Base-by-base conservation (phyloP, 2,797 vertebrate genomes). In the Falco novaeseelandiae region DNA sequence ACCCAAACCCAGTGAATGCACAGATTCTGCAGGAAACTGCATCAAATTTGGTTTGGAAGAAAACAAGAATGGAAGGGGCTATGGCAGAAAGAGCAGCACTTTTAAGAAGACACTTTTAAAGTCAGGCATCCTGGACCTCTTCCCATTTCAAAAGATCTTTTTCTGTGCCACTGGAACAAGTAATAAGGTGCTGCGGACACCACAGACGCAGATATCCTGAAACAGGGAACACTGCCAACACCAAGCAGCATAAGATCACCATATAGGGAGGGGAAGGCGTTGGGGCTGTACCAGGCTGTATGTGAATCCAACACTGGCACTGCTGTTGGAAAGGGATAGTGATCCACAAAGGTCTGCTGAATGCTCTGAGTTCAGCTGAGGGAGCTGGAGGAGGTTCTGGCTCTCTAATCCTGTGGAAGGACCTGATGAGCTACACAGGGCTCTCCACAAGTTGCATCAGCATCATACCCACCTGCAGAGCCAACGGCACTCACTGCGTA, bases 231-330 rank as follows among this genome's bases (percentile, higher is more conserved):
- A 1, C 22, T 66, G 29, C 14, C 0, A 1, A 32, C 34, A 54
- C 7, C 32, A 49, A 51, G 34, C 6, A 61, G 9, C 2, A 3
- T 23, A 58, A 85, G 19, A 57, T 38, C 29, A 51, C 3, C 15
- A 14, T 12, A 4, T 1, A 4, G 6, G 67, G 7, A 4, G 6
- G 67, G 7, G 44, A 84, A 36, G 26, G 4, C 0, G 0, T 2
- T 62, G 34, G 87, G 71, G 19, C 23, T 63, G 48, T 32, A 34
- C 21, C 8, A 14, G n/a, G 23, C 15, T 87, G 23, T 17, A 12
- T 5, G 2, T 13, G 17, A 76, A 62, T 92, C 44, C 52, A 67
- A 10, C 21, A 7, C 17, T 42, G 26, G 48, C 12, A 10, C 32
- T 52, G 16, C 20, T 38, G 3, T 67, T 70, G 36, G 59, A 92